Evolutionary conservation across 2,888 invertebrate genomes (phyloP).

Genomic region (Eremobia ochroleuca): DNA sequence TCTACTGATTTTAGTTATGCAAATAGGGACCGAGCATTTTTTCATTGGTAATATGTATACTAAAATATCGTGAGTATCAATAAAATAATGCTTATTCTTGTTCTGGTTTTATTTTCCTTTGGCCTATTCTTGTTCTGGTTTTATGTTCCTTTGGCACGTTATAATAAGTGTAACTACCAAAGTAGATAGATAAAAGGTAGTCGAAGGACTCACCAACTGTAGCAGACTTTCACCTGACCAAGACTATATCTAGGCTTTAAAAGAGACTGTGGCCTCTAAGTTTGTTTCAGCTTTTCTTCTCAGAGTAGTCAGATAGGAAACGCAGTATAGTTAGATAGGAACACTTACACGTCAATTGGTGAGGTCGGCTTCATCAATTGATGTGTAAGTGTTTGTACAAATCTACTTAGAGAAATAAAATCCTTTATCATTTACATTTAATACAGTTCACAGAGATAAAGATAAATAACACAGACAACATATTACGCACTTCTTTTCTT

Average conservation of each 20-base stretch:
- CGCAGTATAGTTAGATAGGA: too few relatives aligned
- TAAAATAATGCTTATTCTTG: not conserved
- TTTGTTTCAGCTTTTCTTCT: too few relatives aligned
- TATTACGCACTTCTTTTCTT: constrained; percentile 32
- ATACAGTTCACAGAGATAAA: constrained; percentile 9
- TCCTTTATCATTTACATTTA: not conserved
- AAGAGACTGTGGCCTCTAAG: too few relatives aligned
- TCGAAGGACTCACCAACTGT: too few relatives aligned
- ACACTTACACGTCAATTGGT: too few relatives aligned
- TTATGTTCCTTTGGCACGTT: not conserved
- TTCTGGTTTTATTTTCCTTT: not conserved
- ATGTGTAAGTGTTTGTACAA: too few relatives aligned
- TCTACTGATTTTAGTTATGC: not conserved
- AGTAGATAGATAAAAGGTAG: not conserved
- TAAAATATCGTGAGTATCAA: not conserved
- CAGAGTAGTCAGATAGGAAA: too few relatives aligned
- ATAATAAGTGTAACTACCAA: too few relatives aligned
- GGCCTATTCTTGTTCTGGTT: not conserved
- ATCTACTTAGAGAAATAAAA: not conserved
- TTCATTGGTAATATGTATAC: not conserved
- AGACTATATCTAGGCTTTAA: too few relatives aligned
- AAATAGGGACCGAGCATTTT: not conserved
- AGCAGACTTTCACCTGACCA: too few relatives aligned
- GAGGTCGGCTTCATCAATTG: not conserved
- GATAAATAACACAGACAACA: constrained; percentile 10